Percentiles rank a stretch among this genome's conserved stretches.
Conservation (phyloP, 2,797 vertebrate genomes). For the Ispidina lecontei region DNA sequence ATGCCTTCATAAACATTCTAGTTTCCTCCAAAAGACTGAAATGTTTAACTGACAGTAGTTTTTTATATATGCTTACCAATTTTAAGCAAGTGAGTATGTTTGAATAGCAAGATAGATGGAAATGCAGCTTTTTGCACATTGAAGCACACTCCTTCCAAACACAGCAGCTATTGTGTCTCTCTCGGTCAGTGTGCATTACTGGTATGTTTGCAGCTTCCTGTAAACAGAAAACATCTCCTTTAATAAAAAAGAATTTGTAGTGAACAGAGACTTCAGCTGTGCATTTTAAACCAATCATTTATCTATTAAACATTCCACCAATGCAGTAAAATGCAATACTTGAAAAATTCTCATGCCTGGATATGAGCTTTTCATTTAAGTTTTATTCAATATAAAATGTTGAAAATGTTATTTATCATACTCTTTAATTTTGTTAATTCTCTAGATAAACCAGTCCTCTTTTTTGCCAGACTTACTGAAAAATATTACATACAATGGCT, state of each 20-base stretch:
- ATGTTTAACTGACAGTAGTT: not conserved
- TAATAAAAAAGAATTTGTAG: conserved; percentile 29
- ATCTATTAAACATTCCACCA: not conserved
- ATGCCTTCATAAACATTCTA: not conserved
- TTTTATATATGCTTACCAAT: not conserved
- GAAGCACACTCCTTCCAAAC: not conserved
- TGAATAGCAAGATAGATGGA: not conserved
- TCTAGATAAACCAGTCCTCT: not conserved
- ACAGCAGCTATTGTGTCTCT: conserved; percentile 43
- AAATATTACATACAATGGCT: not conserved
- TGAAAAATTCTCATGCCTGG: not conserved
- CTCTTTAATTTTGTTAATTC: not conserved
- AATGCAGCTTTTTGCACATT: not conserved
- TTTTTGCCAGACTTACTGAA: not conserved
- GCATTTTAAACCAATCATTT: not conserved
- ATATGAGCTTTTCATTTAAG: not conserved
- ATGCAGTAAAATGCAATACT: not conserved
- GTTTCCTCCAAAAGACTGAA: not conserved
- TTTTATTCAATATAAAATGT: not conserved
- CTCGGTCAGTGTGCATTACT: conserved; percentile 11
- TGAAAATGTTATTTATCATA: not conserved
- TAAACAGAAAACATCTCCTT: conserved; percentile 12
- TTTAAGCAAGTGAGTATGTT: not conserved
- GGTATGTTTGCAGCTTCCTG: conserved; percentile 41
- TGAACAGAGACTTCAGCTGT: not conserved